These are phyloP conservation scores for Amblyopsis rosae DNA, from an alignment of 2,113 vertebrate species.

Conservation along the genomic window DNA sequence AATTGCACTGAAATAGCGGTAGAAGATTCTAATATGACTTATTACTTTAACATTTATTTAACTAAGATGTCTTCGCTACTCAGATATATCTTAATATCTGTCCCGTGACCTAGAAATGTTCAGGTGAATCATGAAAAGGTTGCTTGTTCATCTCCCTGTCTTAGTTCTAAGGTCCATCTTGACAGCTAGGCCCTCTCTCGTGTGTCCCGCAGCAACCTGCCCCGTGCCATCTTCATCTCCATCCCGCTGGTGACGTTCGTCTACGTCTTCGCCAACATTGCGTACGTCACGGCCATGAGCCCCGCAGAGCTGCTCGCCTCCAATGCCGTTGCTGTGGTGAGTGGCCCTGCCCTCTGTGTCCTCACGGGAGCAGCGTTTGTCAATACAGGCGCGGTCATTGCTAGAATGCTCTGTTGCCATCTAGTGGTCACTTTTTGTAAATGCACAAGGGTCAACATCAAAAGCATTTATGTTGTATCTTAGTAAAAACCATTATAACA, in stretches of 20 bases:
- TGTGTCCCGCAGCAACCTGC: slow-evolving; percentile 82
- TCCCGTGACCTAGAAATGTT: neutral
- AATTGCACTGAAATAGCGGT: neutral
- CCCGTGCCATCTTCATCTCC: slow-evolving; percentile 94
- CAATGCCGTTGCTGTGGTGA: slow-evolving; percentile 93
- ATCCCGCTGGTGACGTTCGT: slow-evolving; percentile 93
- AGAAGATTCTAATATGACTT: slow-evolving; percentile 1
- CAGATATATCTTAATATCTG: neutral
- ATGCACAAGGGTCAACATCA: neutral
- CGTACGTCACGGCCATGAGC: slow-evolving; percentile 93
- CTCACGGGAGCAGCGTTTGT: too few species aligned
- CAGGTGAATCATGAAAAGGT: neutral
- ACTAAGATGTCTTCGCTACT: slow-evolving; percentile 1
- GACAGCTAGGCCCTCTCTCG: neutral
- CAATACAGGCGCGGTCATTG: neutral
- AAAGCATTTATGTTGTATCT: too few species aligned
- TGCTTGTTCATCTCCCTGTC: slow-evolving; percentile 33
- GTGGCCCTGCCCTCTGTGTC: slow-evolving; percentile 38
- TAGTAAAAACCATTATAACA: too few species aligned
- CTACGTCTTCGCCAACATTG: slow-evolving; percentile 93
- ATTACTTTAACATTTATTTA: slow-evolving; percentile 14
- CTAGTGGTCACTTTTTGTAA: slow-evolving; percentile 11
- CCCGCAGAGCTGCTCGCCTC: slow-evolving; percentile 91
- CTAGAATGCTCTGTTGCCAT: slow-evolving; percentile 22
- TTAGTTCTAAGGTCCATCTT: neutral